A percentile compares a stretch with the other conserved stretches of the same genome.
Evolutionary conservation across 2,797 vertebrate genomes (phyloP).

Genomic region (Gadopsis bispinosus): DNA sequence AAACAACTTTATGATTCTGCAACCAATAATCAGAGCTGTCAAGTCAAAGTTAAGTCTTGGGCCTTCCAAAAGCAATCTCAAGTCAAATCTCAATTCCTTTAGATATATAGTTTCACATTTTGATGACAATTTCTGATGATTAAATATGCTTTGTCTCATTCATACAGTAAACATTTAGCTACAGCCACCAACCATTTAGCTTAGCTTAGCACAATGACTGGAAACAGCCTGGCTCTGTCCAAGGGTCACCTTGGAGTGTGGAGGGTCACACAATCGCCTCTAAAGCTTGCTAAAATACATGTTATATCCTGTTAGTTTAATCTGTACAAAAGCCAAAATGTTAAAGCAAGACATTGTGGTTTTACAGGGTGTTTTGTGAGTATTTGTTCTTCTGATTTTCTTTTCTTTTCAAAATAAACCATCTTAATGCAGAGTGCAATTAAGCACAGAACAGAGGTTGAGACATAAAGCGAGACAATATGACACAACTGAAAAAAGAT

Average conservation of each 20-base stretch:
- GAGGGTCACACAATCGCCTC: background rate
- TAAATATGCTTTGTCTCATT: background rate
- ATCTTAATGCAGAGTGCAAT: too few relatives aligned
- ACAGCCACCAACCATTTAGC: background rate
- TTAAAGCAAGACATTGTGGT: background rate
- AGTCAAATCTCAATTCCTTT: background rate
- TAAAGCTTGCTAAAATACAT: background rate
- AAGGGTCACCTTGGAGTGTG: too few relatives aligned
- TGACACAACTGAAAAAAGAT: background rate
- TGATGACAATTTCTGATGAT: too few relatives aligned
- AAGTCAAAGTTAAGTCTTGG: background rate
- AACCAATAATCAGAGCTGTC: constrained; percentile 2
- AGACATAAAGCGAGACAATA: too few relatives aligned
- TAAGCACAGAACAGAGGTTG: too few relatives aligned
- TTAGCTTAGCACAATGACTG: constrained; percentile 8
- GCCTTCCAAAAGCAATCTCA: background rate
- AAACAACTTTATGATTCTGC: constrained; percentile 1
- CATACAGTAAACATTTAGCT: background rate
- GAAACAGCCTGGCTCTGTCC: background rate
- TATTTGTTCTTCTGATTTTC: too few relatives aligned
- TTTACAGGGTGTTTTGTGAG: background rate
- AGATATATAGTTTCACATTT: background rate
- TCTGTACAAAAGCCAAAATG: background rate
- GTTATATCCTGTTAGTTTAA: background rate
- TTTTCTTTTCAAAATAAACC: too few relatives aligned